Percentiles rank a stretch among this genome's conserved stretches.
Evolutionary conservation across 2,888 invertebrate genomes (phyloP).

Genomic region (Crocallis elinguaria): DNA sequence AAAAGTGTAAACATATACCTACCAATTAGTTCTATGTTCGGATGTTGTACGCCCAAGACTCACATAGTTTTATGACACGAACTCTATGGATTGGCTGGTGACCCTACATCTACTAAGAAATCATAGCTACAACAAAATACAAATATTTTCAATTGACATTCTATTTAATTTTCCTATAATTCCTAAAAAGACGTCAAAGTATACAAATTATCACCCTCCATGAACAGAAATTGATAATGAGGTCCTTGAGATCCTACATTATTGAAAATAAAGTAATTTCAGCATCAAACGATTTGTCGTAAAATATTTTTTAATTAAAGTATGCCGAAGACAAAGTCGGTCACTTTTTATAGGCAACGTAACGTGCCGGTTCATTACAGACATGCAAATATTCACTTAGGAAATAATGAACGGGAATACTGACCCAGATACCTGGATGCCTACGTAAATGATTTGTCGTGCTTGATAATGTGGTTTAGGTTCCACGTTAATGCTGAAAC

Average conservation of each 20-base stretch:
- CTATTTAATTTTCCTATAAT: too few relatives aligned
- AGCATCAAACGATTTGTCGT: slow-evolving; percentile 46
- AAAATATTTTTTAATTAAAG: slow-evolving; percentile 64
- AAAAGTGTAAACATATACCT: too few relatives aligned
- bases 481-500: not conserved
- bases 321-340: slow-evolving; percentile 58
- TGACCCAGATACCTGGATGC: slow-evolving; percentile 56
- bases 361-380: slow-evolving; percentile 59
- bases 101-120: too few relatives aligned
- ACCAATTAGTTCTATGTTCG: too few relatives aligned
- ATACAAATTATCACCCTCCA: slow-evolving; percentile 20
- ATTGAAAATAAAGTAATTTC: slow-evolving; percentile 39
- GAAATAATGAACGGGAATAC: slow-evolving; percentile 52
- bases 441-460: slow-evolving; percentile 22
- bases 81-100: too few relatives aligned
- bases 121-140: too few relatives aligned
- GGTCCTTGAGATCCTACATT: slow-evolving; percentile 32
- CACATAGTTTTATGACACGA: too few relatives aligned
- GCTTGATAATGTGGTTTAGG: slow-evolving; percentile 8
- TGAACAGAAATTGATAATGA: slow-evolving; percentile 33
- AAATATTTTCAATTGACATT: too few relatives aligned
- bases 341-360: slow-evolving; percentile 64
- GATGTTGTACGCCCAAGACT: too few relatives aligned
- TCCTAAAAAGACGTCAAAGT: not conserved
- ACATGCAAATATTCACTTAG: slow-evolving; percentile 79